Evolutionary conservation across 2,797 vertebrate species (phyloP), one percentile per base, ranked within the genome.

Genomic region (Morus bassanus): DNA sequence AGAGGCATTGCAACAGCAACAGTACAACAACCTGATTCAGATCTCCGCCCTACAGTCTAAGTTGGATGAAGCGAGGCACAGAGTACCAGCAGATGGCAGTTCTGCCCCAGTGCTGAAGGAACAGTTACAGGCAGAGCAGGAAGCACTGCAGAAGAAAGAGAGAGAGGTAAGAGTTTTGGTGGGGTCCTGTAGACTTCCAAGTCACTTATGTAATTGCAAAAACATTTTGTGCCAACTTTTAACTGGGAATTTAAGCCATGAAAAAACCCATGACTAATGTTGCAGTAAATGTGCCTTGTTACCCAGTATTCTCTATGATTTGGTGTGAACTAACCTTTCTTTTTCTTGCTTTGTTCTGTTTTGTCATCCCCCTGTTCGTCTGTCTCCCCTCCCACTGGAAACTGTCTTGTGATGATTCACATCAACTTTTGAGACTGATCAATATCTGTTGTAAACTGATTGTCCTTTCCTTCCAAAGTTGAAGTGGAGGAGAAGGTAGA

Each of bases 11-110:
- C 98, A 99, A 89, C 98, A 99, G 89, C 99, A 99, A 91, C 99
- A 99, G 87, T 97, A 98, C 95, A 98, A 98, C 12, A 98, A 98
- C 96, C 98, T 98, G 74, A 98, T 99, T 54, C 99, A 99, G 96
- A 98, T 98, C 85, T 99, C 99, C 12, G 98, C 98, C 13, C 97
- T 99, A 45, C 99, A 99, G 94, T 98, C 99, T 25, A 99, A 98
- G 80, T 81, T 98, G 72, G 98, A 99, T 87, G 99, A 99, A 97
- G 98, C 98, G 0, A 98, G 97, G 63, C 98, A 99, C 91, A 98
- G 98, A 65, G 95, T 98, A 73, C 98, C 98, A 17, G 37, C 75
- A 7, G 98, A 98, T 22, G 88, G 95, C 69, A 57, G 31, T 2
- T 41, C 60, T 19, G 98, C 98, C 88, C 96, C 98, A 4, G 94